These are phyloP conservation scores for Oncorhynchus keta DNA, from an alignment of 2,113 vertebrate species.

Conservation along the genomic window DNA sequence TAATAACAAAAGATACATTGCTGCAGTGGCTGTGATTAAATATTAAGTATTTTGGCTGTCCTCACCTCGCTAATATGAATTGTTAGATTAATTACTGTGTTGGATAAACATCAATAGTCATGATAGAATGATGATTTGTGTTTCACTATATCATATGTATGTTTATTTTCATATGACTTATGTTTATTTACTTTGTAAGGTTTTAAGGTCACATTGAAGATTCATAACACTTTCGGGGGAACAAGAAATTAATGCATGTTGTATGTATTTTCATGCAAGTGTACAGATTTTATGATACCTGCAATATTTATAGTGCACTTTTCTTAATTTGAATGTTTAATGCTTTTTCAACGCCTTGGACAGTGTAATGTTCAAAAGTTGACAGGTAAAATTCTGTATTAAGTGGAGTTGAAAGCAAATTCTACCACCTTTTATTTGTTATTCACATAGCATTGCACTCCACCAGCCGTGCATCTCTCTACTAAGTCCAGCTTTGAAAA, in stretches of 20 bases:
- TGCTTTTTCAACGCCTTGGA: slow-evolving; percentile 5
- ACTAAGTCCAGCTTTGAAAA: background rate
- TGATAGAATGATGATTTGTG: no score
- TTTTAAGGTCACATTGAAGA: background rate
- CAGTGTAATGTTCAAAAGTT: slow-evolving; percentile 24
- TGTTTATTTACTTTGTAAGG: background rate
- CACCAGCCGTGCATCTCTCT: background rate
- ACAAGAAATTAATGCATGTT: background rate
- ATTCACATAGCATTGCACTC: background rate
- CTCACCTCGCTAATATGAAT: no score
- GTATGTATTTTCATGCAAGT: background rate
- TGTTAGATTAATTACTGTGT: no score
- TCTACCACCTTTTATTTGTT: background rate
- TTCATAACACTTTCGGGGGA: background rate
- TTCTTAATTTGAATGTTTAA: slow-evolving; percentile 39
- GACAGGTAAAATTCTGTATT: slow-evolving; percentile 20
- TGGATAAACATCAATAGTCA: no score
- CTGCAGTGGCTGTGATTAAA: no score
- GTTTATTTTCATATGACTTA: no score
- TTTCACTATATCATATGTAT: no score
- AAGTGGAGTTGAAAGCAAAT: slow-evolving; percentile 15
- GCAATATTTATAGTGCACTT: slow-evolving; percentile 40
- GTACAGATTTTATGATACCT: slow-evolving; percentile 12
- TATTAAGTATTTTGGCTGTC: no score
- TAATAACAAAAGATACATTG: no score